Percentiles rank a stretch among this genome's conserved stretches.
These are phyloP conservation scores for Macrotrachela quadricornifera DNA, from an alignment of 1,140 invertebrate genomes.

Conservation along the genomic window DNA sequence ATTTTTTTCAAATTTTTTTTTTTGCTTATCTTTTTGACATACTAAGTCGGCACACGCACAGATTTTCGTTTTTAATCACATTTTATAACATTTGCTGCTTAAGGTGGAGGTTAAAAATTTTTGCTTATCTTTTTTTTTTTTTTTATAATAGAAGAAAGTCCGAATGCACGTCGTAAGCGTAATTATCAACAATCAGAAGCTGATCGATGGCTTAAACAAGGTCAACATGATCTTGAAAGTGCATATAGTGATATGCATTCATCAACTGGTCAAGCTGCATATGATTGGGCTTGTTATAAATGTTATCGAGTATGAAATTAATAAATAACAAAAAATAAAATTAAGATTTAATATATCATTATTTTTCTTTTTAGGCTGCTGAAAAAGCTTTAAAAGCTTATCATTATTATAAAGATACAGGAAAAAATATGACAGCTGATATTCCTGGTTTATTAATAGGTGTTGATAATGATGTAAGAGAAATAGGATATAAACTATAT, in stretches of 20 bases:
- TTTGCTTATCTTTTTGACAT: too few relatives aligned
- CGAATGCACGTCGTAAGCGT: not conserved
- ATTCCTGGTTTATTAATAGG: conserved; percentile 6
- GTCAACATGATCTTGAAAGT: conserved; percentile 12
- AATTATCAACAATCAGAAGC: conserved; percentile 14
- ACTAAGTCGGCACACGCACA: too few relatives aligned
- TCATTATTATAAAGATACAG: conserved; percentile 7
- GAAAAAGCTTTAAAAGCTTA: conserved; percentile 15
- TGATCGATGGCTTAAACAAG: conserved; percentile 14
- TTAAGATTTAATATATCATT: not conserved
- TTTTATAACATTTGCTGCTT: too few relatives aligned
- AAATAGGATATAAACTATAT: conserved; percentile 6
- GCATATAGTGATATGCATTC: conserved; percentile 12
- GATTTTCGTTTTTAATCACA: too few relatives aligned
- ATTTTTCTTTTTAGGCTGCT: conserved; percentile 9
- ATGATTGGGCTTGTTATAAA: conserved; percentile 17
- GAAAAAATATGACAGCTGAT: conserved; percentile 4
- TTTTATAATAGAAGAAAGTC: too few relatives aligned
- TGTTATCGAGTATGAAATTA: conserved; percentile 12
- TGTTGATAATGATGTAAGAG: conserved; percentile 4
- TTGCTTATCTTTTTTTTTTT: too few relatives aligned
- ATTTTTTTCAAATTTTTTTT: too few relatives aligned
- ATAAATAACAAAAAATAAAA: not conserved
- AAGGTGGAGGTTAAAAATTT: too few relatives aligned
- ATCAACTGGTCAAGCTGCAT: conserved; percentile 7